These are phyloP conservation scores for Pristionchus japonicus DNA, from an alignment of 2,888 invertebrate genomes.

Conservation along the genomic window DNA sequence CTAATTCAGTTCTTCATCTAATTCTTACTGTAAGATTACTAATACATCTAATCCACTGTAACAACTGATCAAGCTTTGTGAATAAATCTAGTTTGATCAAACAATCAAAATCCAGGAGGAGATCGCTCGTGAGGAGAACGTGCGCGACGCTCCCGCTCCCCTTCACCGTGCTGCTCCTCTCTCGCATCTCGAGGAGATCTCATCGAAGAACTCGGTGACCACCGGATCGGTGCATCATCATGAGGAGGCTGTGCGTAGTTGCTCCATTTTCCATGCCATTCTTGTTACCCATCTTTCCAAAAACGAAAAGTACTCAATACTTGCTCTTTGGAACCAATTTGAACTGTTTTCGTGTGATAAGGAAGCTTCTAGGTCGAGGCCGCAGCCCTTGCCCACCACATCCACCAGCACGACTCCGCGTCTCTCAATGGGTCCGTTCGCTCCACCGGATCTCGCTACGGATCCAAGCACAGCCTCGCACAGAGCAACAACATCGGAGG, in stretches of 20 bases:
- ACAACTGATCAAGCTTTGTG: no score
- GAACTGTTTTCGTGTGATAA: neutral
- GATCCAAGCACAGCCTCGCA: constrained; percentile 20
- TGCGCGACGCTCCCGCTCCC: neutral
- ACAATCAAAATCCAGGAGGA: neutral
- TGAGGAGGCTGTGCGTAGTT: neutral
- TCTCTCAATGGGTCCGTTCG: neutral
- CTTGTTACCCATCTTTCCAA: neutral
- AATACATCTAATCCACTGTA: no score
- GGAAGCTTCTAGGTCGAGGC: neutral
- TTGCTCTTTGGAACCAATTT: neutral
- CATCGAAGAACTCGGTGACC: neutral
- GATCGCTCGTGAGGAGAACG: neutral
- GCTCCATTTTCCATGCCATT: neutral
- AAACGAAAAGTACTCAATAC: neutral
- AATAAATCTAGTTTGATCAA: no score
- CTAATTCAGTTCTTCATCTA: no score
- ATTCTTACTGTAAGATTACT: no score
- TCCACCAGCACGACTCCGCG: neutral
- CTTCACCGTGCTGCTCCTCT: constrained; percentile 20
- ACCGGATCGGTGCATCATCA: neutral
- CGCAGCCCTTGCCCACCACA: neutral
- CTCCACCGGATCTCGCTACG: neutral
- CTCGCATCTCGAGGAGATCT: constrained; percentile 23
- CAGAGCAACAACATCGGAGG: neutral